phyloP scores from a whole-genome alignment of 2,797 vertebrate species.

The Sebastes cheni region DNA sequence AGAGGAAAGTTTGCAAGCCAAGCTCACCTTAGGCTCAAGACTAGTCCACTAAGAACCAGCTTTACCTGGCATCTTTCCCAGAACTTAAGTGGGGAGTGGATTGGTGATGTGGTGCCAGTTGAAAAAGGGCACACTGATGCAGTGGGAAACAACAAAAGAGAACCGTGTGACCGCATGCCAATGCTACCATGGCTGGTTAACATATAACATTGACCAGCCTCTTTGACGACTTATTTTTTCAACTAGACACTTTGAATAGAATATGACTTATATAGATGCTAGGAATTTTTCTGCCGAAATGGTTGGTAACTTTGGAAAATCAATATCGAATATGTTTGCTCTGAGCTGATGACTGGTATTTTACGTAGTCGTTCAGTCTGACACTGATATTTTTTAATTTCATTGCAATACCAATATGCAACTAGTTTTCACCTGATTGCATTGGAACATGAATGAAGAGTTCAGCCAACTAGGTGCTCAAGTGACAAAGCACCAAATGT shows the following conservation, averaged over 20 bases:
- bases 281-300: background rate
- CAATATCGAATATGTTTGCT: background rate
- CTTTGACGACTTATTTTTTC: background rate
- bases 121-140: background rate
- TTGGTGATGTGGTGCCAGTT: background rate
- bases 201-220: background rate
- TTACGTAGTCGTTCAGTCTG: background rate
- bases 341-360: background rate
- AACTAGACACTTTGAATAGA: background rate
- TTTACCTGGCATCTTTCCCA: background rate
- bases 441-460: background rate
- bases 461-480: background rate
- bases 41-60: background rate
- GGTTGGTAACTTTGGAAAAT: background rate
- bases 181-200: background rate
- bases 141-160: background rate
- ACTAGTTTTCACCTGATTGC: background rate
- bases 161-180: background rate
- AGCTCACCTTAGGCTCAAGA: background rate
- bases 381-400: background rate
- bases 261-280: background rate
- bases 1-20: background rate
- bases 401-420: background rate
- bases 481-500: background rate
- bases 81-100: background rate